Evolutionary conservation across 2,797 vertebrate genomes (phyloP).

Genomic region (Hippoglossus hippoglossus): DNA sequence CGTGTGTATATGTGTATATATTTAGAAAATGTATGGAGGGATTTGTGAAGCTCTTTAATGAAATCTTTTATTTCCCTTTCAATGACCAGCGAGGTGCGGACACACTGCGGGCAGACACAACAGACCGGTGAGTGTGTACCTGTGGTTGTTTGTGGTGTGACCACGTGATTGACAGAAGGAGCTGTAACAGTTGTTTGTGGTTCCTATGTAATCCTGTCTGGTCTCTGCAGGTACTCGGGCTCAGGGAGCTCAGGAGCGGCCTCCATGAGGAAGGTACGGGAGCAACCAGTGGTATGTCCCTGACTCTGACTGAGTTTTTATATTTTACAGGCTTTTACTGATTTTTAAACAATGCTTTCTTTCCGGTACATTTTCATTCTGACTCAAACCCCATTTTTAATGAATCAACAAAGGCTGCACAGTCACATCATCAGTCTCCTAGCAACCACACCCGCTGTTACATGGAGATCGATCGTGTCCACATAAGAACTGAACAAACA

Average conservation of each 20-base stretch:
- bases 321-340: neutral
- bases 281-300: neutral
- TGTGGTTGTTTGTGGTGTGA: conserved; percentile 10
- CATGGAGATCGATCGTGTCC: conserved; percentile 28
- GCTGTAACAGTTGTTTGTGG: conserved; percentile 14
- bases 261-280: conserved; percentile 81
- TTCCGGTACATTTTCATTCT: conserved; percentile 5
- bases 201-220: conserved; percentile 23
- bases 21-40: too few relatives aligned
- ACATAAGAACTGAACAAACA: conserved; percentile 32
- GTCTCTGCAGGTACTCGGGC: conserved; percentile 74
- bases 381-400: conserved; percentile 20
- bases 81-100: conserved; percentile 72
- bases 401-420: conserved; percentile 18
- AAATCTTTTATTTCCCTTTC: conserved; percentile 12
- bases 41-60: conserved; percentile 14
- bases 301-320: neutral
- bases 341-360: conserved; percentile 10
- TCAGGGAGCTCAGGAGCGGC: conserved; percentile 80
- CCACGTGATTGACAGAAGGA: conserved; percentile 15
- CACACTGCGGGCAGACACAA: conserved; percentile 78
- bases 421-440: conserved; percentile 32
- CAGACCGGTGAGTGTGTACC: conserved; percentile 71
- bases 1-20: neutral
- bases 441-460: conserved; percentile 23